Conservation (phyloP, 2,113 vertebrate genomes). For the Trogon melanurus region DNA sequence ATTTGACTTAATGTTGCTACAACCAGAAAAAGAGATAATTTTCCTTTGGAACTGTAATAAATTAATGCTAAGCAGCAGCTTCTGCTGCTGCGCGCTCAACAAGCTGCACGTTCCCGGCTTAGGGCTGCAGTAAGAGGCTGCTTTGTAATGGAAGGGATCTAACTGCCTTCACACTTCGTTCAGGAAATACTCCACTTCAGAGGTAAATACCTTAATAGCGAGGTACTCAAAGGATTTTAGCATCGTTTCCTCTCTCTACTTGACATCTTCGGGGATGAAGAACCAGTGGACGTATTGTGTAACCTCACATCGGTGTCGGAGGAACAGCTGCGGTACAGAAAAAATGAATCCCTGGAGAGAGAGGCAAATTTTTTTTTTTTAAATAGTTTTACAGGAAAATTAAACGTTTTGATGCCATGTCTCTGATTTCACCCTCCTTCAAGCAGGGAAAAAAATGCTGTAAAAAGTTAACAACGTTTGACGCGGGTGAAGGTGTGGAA, state of each 20-base stretch:
- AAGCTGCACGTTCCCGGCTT: not conserved
- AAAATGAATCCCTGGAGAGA: not conserved
- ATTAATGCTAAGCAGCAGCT: not conserved
- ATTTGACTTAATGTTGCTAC: not conserved
- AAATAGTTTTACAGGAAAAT: not conserved
- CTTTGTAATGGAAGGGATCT: conserved; percentile 14
- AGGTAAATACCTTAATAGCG: not conserved
- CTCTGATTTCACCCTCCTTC: not conserved
- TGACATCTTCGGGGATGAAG: not conserved
- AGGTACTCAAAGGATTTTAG: not conserved
- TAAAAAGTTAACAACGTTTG: not conserved
- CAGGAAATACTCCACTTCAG: conserved; percentile 51
- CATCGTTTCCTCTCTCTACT: conserved; percentile 32
- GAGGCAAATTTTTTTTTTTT: not conserved
- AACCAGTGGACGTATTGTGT: not conserved
- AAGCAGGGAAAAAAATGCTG: not conserved
- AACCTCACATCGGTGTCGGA: not conserved
- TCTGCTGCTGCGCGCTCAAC: not conserved
- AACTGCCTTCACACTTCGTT: not conserved
- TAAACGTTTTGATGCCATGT: not conserved
- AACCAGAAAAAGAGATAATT: not conserved
- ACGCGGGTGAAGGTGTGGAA: not conserved
- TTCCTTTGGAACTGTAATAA: not conserved
- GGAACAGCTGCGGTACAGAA: not conserved
- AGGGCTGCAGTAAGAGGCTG: not conserved